phyloP scores from a whole-genome alignment of 2,113 vertebrate genomes.

The Chlorodrepanis virens region DNA sequence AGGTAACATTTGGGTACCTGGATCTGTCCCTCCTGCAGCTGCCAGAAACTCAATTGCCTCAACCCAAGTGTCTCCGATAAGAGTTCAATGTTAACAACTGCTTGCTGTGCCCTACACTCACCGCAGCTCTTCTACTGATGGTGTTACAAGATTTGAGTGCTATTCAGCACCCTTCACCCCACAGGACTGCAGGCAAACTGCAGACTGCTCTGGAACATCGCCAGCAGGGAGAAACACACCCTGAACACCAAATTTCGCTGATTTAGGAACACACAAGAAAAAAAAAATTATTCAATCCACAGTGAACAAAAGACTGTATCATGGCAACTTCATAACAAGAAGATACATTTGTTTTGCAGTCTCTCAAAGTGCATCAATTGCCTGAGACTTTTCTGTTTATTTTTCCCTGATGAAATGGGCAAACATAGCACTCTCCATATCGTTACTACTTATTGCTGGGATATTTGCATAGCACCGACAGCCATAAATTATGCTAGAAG shows the following conservation, averaged over 20 bases:
- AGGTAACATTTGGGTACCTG: neutral
- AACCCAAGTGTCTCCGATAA: neutral
- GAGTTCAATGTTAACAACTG: neutral
- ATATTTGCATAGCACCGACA: neutral
- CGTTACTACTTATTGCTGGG: neutral
- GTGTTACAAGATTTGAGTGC: accelerated
- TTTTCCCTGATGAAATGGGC: neutral
- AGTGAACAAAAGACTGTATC: neutral
- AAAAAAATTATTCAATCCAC: neutral
- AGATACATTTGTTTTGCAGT: neutral
- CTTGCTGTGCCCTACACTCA: neutral
- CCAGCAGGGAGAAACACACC: neutral
- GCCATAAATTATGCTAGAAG: neutral
- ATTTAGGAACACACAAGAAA: neutral
- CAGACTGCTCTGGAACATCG: neutral
- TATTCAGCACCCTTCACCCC: neutral
- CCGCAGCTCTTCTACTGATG: neutral
- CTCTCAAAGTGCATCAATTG: neutral
- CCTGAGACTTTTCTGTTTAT: neutral
- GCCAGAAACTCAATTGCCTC: neutral
- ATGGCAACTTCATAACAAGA: neutral
- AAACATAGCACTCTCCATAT: neutral
- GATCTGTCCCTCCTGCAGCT: neutral
- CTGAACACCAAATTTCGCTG: neutral
- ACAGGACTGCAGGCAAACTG: neutral